Conservation (phyloP, 2,888 invertebrate species). For the Sphaeridia pumilis region DNA sequence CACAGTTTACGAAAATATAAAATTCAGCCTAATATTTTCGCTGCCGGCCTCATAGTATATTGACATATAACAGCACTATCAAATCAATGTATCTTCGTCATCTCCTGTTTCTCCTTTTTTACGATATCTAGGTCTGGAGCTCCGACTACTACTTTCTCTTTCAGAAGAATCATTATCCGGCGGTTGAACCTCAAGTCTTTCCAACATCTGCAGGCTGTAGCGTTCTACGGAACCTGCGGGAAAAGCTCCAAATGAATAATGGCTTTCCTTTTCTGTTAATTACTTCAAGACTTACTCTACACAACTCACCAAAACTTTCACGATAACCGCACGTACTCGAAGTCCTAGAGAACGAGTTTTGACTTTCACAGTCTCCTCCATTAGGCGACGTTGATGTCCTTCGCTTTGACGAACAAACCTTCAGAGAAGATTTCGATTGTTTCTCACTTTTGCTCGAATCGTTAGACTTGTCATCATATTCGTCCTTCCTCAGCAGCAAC, state of each 20-base stretch:
- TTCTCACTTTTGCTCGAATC: conserved; percentile 12
- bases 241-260: neutral
- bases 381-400: conserved; percentile 33
- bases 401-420: conserved; percentile 28
- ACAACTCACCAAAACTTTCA: conserved; percentile 49
- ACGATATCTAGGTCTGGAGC: conserved; percentile 10
- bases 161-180: conserved; percentile 32
- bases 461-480: conserved; percentile 20
- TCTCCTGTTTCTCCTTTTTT: conserved; percentile 27
- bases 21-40: no score
- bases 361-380: conserved; percentile 44
- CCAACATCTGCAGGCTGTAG: conserved; percentile 37
- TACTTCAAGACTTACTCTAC: neutral
- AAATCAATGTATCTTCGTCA: conserved; percentile 36
- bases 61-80: no score
- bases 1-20: no score
- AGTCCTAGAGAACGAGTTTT: conserved; percentile 54
- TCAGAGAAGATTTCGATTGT: conserved; percentile 24
- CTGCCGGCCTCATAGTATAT: no score
- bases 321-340: conserved; percentile 76
- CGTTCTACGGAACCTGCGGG: conserved; percentile 39
- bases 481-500: conserved; percentile 7
- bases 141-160: neutral
- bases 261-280: neutral
- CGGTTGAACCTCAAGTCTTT: conserved; percentile 37